Percentiles rank a stretch among this genome's conserved stretches.
phyloP scores from a whole-genome alignment of 1,140 invertebrate species.

The Pachypsylla venusta region DNA sequence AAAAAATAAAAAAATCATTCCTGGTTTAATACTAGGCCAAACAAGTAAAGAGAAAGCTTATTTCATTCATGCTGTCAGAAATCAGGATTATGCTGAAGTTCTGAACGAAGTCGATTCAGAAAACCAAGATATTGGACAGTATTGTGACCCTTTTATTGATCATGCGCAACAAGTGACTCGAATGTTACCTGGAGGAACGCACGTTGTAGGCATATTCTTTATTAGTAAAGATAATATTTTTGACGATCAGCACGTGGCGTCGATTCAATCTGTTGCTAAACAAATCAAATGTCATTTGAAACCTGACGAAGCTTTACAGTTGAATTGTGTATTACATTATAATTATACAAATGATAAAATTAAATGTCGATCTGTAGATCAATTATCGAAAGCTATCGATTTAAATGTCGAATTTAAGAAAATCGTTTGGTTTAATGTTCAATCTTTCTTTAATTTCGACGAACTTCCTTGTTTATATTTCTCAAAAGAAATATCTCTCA shows the following conservation, averaged over 20 bases:
- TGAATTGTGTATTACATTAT: constrained; percentile 22
- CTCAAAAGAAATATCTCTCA: constrained; percentile 1
- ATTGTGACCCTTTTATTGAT: background rate
- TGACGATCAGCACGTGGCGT: constrained; percentile 32
- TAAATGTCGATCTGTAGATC: constrained; percentile 37
- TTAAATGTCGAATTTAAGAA: constrained; percentile 26
- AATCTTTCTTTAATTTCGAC: background rate
- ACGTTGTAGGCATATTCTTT: constrained; percentile 47
- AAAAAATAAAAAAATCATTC: background rate
- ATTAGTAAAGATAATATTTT: constrained; percentile 47
- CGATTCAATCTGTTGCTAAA: constrained; percentile 39
- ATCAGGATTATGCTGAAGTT: background rate
- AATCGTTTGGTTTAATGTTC: background rate
- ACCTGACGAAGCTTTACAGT: constrained; percentile 42
- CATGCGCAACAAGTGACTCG: constrained; percentile 40
- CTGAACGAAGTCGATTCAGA: background rate
- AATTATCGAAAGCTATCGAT: constrained; percentile 32
- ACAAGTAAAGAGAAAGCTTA: constrained; percentile 3
- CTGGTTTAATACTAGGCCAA: background rate
- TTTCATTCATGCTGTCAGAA: constrained; percentile 1
- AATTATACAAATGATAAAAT: constrained; percentile 29
- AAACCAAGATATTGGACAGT: constrained; percentile 9
- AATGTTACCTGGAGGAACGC: constrained; percentile 69
- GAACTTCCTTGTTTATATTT: background rate
- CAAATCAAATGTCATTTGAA: constrained; percentile 38